Percentiles rank a stretch among this genome's conserved stretches.
phyloP scores from a whole-genome alignment of 2,113 vertebrate species.

The Tachysurus vachellii region DNA sequence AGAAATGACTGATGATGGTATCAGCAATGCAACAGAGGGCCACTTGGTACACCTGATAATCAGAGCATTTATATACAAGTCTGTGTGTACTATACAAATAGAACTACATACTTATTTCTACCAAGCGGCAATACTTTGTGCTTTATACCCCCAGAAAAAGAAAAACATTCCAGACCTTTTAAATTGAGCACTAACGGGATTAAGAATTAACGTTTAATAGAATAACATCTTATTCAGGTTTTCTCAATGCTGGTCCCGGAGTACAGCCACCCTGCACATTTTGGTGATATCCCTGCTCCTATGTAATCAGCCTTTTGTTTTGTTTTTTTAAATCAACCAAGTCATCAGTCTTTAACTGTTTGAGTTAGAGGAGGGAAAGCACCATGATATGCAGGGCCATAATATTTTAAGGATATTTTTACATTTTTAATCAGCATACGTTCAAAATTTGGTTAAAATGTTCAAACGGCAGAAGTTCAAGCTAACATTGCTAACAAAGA shows the following conservation, averaged over 20 bases:
- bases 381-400: background rate
- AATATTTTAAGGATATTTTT: background rate
- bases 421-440: background rate
- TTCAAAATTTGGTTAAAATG: background rate
- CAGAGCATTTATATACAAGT: background rate
- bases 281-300: background rate
- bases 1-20: slow-evolving; percentile 20
- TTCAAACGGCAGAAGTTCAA: background rate
- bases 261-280: background rate
- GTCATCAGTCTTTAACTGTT: background rate
- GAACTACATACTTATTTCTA: slow-evolving; percentile 1
- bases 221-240: background rate
- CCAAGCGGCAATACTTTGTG: slow-evolving; percentile 25
- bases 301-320: background rate
- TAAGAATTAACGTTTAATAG: background rate
- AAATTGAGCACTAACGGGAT: background rate
- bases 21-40: slow-evolving; percentile 27
- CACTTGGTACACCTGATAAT: slow-evolving; percentile 38
- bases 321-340: background rate
- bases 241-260: background rate
- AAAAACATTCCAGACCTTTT: slow-evolving; percentile 28
- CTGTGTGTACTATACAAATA: background rate
- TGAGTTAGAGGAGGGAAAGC: background rate
- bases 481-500: background rate
- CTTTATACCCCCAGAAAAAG: slow-evolving; percentile 30